phyloP scores from a whole-genome alignment of 2,888 invertebrate genomes.

The Andrena praecox region DNA sequence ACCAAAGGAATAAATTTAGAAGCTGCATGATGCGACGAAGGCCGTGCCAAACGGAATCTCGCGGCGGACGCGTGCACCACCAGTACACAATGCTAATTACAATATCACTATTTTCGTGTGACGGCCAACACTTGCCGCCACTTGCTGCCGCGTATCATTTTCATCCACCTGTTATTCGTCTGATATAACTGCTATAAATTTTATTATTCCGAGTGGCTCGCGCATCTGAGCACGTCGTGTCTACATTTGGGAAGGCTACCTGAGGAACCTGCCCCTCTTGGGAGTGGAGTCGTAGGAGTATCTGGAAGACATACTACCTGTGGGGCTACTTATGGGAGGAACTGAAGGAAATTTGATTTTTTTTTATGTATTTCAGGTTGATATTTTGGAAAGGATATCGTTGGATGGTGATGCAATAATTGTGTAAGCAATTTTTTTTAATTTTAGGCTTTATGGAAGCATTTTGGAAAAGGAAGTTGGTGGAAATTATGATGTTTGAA shows the following conservation, averaged over 20 bases:
- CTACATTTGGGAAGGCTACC: not conserved
- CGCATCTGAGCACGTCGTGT: not conserved
- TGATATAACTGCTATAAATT: not conserved
- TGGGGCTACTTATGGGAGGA: too few species aligned
- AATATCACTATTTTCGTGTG: slow-evolving; percentile 53
- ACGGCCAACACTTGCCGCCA: slow-evolving; percentile 12
- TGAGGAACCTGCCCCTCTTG: too few species aligned
- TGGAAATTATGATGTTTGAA: too few species aligned
- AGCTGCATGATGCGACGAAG: slow-evolving; percentile 47
- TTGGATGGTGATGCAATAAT: too few species aligned
- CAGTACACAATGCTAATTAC: slow-evolving; percentile 47
- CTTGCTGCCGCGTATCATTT: slow-evolving; percentile 27
- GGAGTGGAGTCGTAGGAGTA: not conserved
- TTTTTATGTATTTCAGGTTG: too few species aligned
- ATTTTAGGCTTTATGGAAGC: too few species aligned
- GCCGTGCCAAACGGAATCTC: slow-evolving; percentile 48
- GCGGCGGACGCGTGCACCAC: slow-evolving; percentile 5
- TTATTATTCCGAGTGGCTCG: not conserved
- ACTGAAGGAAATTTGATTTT: too few species aligned
- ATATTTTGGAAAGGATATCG: too few species aligned
- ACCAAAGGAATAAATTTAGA: slow-evolving; percentile 47
- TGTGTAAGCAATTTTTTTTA: too few species aligned
- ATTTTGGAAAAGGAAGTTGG: too few species aligned
- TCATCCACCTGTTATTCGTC: slow-evolving; percentile 4
- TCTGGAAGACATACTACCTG: not conserved